A percentile compares a stretch with the other conserved stretches of the same genome.
Conservation (phyloP, 2,113 vertebrate species). For the Helogale parvula region DNA sequence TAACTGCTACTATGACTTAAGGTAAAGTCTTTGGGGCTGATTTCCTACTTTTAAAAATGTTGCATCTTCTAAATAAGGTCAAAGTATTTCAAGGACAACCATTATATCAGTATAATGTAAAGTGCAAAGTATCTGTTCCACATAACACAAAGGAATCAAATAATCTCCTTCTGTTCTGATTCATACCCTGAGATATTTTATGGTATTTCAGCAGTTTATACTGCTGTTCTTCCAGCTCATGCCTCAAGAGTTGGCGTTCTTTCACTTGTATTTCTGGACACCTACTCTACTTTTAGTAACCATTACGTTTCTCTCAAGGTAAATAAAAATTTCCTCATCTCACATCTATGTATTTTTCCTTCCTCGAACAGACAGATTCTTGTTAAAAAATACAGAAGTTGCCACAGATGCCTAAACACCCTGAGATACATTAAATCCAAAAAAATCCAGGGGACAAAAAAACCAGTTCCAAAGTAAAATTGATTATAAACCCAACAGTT, state of each 20-base stretch:
- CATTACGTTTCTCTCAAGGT: slow-evolving; percentile 5
- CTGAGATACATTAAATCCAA: not conserved
- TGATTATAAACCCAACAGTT: not conserved
- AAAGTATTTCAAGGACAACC: not conserved
- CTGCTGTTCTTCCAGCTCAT: not conserved
- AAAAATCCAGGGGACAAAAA: slow-evolving; percentile 22
- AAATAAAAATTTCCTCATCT: not conserved
- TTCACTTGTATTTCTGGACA: not conserved
- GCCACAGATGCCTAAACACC: not conserved
- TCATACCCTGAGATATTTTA: not conserved
- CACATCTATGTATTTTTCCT: not conserved
- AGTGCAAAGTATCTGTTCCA: not conserved
- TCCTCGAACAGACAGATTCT: not conserved
- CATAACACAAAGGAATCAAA: not conserved
- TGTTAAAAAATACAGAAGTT: slow-evolving; percentile 2
- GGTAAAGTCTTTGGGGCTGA: not conserved
- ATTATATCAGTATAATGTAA: not conserved
- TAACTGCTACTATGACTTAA: not conserved
- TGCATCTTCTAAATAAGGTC: not conserved
- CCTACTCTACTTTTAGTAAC: not conserved
- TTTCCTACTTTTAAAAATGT: slow-evolving; percentile 11
- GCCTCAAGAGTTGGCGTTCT: not conserved
- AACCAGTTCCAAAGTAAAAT: not conserved
- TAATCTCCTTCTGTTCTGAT: not conserved
- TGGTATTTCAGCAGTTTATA: not conserved